A percentile compares a stretch with the other conserved stretches of the same genome.
Evolutionary conservation across 2,888 invertebrate species (phyloP).

Genomic region (Eupithecia insigniata): DNA sequence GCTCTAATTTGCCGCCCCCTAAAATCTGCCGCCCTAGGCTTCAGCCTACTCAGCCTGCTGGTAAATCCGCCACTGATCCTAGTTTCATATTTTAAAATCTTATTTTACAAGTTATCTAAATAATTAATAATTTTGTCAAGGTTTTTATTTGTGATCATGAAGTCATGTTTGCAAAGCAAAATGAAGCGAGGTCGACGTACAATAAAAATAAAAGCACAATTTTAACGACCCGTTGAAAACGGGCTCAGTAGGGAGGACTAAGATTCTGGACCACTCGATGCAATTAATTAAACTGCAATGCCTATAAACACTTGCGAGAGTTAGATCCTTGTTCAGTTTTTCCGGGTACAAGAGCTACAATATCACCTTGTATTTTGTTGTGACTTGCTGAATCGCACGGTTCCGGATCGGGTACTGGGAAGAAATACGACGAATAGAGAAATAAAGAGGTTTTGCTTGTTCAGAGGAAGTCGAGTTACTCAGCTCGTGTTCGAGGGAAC

Average conservation of each 20-base stretch:
- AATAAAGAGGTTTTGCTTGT: constrained; percentile 38
- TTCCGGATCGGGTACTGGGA: neutral
- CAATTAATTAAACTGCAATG: neutral
- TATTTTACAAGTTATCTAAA: too few relatives aligned
- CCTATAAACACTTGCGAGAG: neutral
- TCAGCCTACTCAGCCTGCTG: too few relatives aligned
- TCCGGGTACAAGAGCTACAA: neutral
- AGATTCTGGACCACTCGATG: neutral
- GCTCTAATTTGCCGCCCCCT: too few relatives aligned
- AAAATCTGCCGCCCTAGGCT: too few relatives aligned
- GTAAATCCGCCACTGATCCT: too few relatives aligned
- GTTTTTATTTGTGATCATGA: neutral
- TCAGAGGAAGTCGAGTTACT: constrained; percentile 27
- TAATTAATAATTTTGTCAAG: too few relatives aligned
- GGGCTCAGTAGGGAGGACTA: neutral
- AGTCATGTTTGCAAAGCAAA: too few relatives aligned
- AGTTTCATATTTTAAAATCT: too few relatives aligned
- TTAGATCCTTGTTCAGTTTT: neutral
- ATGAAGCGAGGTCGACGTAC: neutral
- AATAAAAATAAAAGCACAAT: neutral
- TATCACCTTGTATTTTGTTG: neutral
- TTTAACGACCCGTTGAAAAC: neutral
- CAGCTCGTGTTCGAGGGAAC: constrained; percentile 17
- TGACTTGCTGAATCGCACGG: constrained; percentile 8
- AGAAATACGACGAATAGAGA: neutral